Conservation (phyloP, 2,113 vertebrate species). For the Zosterops pallidus region DNA sequence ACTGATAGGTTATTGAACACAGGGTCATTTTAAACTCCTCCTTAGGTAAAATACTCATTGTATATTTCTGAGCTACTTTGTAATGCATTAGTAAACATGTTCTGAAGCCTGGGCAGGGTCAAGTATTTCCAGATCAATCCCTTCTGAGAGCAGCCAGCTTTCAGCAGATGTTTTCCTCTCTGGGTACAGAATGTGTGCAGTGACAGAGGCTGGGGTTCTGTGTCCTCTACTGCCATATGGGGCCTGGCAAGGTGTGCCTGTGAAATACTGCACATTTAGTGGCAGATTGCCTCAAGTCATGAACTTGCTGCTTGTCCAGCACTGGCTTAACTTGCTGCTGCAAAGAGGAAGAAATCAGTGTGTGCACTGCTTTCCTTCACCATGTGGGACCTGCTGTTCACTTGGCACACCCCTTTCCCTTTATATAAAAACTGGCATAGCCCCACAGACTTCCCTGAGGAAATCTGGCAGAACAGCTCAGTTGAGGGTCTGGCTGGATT, state of each 20-base stretch:
- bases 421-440: neutral
- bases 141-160: neutral
- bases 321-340: neutral
- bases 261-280: neutral
- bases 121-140: neutral
- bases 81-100: neutral
- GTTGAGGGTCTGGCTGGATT: neutral
- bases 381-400: neutral
- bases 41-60: neutral
- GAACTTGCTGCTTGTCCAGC: neutral
- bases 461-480: neutral
- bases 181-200: neutral
- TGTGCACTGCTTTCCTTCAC: neutral
- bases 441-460: neutral
- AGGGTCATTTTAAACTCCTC: neutral
- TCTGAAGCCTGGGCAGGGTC: neutral
- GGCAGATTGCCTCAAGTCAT: neutral
- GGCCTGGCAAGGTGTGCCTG: neutral
- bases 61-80: neutral
- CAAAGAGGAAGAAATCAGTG: neutral
- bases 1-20: neutral
- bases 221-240: neutral
- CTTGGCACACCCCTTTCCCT: neutral
- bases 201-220: neutral
- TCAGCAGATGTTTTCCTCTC: accelerated